Base-by-base conservation (phyloP, 1,140 invertebrate species). In the Zaprionus vittiger region DNA sequence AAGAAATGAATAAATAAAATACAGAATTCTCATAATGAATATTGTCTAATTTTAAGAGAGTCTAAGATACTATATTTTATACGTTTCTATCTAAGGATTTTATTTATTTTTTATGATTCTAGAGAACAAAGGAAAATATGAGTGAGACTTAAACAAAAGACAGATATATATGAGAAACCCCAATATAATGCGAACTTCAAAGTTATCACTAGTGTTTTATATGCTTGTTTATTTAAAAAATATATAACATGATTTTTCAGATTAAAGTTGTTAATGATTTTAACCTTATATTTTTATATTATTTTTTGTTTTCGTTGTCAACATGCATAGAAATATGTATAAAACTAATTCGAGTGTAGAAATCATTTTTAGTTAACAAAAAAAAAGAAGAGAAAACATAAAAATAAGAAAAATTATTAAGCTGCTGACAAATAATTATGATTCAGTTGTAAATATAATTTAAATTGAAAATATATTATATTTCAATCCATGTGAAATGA, bases 91-190 rank as follows among this genome's bases (percentile, higher is more conserved):
- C 41, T 34, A 41, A 57, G 34, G 14, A 49, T 65, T 72, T 71
- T 55, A 41, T 74, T 74, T 63, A 57, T 54, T 52, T n/a, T 37
- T 31, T 17, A 38, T 52, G 56, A 61, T 66, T 55, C 59, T 61
- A 62, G 74, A 75, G 38, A 73, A 70, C 60, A 79, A 76, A 77
- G 26, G 68, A 62, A 77, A 41, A 80, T 77, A 86, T 67, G 83
- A 86, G 83, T 86, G 83, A 86, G 83, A 86, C 69, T 83, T 71
- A 83, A 77, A 75, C 1, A 75, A 72, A 66, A 37, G 20, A 73
- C 31, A 75, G 69, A 66, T 17, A 17, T 17, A 47, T 41, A 71
- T 41, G 52, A 80, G 49, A 56, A 78, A 73, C 63, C 81, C 83
- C 77, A 80, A 73, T 44, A 59, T 65, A 73, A 17, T 47, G 7